phyloP scores from a whole-genome alignment of 2,888 invertebrate genomes.

The Scaptomyza parva region DNA sequence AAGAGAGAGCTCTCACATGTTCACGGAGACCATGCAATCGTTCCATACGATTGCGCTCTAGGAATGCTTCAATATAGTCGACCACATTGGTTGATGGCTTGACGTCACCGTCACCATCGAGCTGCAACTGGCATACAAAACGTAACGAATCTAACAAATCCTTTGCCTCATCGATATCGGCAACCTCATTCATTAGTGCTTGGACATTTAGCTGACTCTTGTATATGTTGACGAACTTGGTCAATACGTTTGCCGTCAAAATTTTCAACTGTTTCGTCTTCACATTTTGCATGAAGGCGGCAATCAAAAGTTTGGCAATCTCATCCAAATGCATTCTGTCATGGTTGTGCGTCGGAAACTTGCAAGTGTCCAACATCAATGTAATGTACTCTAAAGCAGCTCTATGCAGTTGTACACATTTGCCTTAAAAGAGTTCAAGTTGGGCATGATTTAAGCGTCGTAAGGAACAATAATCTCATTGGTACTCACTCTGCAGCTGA shows the following conservation, averaged over 20 bases:
- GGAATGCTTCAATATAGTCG: slow-evolving; percentile 50
- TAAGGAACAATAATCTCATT: no score
- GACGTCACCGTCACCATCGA: slow-evolving; percentile 7
- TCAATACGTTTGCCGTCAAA: slow-evolving; percentile 42
- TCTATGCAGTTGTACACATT: slow-evolving; percentile 48
- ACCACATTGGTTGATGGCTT: slow-evolving; percentile 29
- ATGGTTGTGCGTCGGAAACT: slow-evolving; percentile 31
- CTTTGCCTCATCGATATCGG: slow-evolving; percentile 43
- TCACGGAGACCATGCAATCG: slow-evolving; percentile 60
- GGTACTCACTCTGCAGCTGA: slow-evolving; percentile 44
- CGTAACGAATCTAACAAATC: slow-evolving; percentile 51
- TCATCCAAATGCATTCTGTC: slow-evolving; percentile 60
- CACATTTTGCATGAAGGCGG: slow-evolving; percentile 38
- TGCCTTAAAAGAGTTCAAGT: slow-evolving; percentile 37
- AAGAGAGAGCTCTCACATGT: no score
- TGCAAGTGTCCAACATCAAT: slow-evolving; percentile 50
- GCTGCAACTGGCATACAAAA: slow-evolving; percentile 30
- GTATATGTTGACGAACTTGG: slow-evolving; percentile 55
- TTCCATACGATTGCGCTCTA: slow-evolving; percentile 59
- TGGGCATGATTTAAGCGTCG: no score
- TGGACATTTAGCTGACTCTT: slow-evolving; percentile 47
- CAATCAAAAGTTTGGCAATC: slow-evolving; percentile 67
- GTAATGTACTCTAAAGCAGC: slow-evolving; percentile 58
- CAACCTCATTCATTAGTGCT: slow-evolving; percentile 63
- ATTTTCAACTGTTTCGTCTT: slow-evolving; percentile 51